These are phyloP conservation scores for Polia nebulosa DNA, from an alignment of 2,888 invertebrate genomes.

Conservation along the genomic window DNA sequence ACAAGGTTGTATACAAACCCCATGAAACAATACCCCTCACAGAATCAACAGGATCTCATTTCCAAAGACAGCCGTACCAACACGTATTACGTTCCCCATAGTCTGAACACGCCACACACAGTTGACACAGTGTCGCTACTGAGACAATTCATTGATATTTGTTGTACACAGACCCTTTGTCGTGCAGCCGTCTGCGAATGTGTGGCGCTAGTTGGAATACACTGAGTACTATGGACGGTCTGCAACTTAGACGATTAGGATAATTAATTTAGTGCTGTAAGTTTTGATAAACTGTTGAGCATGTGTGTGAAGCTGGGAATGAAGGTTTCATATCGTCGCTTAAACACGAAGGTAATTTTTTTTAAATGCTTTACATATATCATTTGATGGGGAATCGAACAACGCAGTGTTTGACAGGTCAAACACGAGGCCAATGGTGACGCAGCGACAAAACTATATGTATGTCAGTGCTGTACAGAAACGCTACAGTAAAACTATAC, in stretches of 20 bases:
- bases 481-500: too few relatives aligned
- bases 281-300: background rate
- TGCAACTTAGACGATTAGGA: background rate
- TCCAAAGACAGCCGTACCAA: slow-evolving; percentile 6
- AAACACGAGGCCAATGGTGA: too few relatives aligned
- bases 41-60: slow-evolving; percentile 17
- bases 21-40: background rate
- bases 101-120: background rate
- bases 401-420: too few relatives aligned
- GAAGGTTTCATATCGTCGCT: too few relatives aligned
- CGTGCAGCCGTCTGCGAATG: background rate
- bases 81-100: background rate
- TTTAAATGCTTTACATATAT: too few relatives aligned
- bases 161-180: slow-evolving; percentile 19
- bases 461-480: too few relatives aligned
- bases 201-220: slow-evolving; percentile 25
- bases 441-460: too few relatives aligned
- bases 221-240: background rate
- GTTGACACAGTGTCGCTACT: slow-evolving; percentile 17
- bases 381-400: too few relatives aligned
- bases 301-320: background rate
- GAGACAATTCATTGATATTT: slow-evolving; percentile 26
- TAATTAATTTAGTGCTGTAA: background rate
- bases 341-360: too few relatives aligned
- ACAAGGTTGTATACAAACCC: too few relatives aligned